Conservation (phyloP, 92 coral and sea anemone genomes). For the Epizoanthus rinbou region DNA sequence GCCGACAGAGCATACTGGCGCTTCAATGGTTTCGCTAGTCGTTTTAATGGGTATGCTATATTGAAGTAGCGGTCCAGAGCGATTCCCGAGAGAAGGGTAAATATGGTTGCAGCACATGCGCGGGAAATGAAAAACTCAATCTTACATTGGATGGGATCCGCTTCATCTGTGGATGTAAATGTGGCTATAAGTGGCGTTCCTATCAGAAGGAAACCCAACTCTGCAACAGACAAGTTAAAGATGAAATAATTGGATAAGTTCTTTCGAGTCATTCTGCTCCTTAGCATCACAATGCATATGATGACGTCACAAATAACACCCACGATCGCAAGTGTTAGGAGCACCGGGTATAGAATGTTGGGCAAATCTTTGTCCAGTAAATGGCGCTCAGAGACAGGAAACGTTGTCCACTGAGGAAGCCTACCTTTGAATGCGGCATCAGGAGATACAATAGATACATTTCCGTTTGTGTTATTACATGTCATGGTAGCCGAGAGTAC, state of each 20-base stretch:
- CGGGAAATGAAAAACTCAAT: constrained; percentile 35
- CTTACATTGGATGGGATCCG: constrained; percentile 15
- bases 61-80: constrained; percentile 37
- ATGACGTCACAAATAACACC: background rate
- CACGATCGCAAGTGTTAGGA: background rate
- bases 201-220: constrained; percentile 10
- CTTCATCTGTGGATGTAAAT: background rate
- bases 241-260: constrained; percentile 34
- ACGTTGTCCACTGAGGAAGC: constrained; percentile 15
- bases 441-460: background rate
- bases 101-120: constrained; percentile 26
- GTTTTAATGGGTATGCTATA: constrained; percentile 19
- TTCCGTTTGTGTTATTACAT: background rate
- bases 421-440: too few species aligned
- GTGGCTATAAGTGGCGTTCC: constrained; percentile 15
- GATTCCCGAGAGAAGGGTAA: constrained; percentile 30
- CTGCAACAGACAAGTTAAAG: constrained; percentile 19
- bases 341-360: background rate
- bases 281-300: constrained; percentile 28
- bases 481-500: background rate
- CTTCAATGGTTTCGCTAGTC: background rate
- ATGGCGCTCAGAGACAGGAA: constrained; percentile 5
- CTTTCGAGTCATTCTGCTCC: constrained; percentile 25
- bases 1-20: background rate
- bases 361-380: constrained; percentile 26